Evolutionary conservation across 1,140 invertebrate genomes (phyloP).

Genomic region (Pseudomyrmex gracilis): DNA sequence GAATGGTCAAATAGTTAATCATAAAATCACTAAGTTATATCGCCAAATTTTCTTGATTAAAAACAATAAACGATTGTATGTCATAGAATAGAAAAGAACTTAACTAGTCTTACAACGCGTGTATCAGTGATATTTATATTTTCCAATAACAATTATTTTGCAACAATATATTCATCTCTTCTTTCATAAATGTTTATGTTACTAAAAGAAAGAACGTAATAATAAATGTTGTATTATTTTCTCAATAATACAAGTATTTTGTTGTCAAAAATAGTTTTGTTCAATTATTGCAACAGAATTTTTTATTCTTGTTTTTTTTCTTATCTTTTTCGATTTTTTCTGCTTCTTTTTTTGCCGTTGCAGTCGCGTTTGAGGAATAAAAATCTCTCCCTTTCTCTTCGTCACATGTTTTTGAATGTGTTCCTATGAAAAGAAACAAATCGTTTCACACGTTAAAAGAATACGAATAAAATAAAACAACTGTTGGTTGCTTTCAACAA

Average conservation of each 20-base stretch:
- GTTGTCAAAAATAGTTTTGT: constrained; percentile 74
- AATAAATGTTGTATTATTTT: background rate
- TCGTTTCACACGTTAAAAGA: background rate
- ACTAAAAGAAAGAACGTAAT: background rate
- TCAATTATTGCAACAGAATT: constrained; percentile 70
- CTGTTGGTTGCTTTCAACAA: background rate
- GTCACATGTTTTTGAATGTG: constrained; percentile 60
- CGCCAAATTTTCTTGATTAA: constrained; percentile 60
- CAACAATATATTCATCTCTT: background rate
- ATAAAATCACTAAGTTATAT: constrained; percentile 68
- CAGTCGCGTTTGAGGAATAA: constrained; percentile 78
- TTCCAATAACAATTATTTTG: background rate
- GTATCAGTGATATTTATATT: constrained; percentile 77
- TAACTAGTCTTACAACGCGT: constrained; percentile 77
- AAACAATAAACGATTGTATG: constrained; percentile 42
- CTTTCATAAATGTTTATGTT: background rate
- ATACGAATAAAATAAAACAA: constrained; percentile 20
- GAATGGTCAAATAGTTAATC: constrained; percentile 65
- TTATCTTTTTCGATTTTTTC: background rate
- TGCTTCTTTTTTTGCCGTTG: constrained; percentile 56
- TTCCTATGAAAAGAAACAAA: constrained; percentile 55
- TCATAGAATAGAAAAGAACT: constrained; percentile 47
- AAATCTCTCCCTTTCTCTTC: constrained; percentile 70
- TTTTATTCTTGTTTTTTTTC: constrained; percentile 18
- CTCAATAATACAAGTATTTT: constrained; percentile 75